Conservation (phyloP, 1,140 invertebrate genomes). For the Catajapyx aquilonaris region DNA sequence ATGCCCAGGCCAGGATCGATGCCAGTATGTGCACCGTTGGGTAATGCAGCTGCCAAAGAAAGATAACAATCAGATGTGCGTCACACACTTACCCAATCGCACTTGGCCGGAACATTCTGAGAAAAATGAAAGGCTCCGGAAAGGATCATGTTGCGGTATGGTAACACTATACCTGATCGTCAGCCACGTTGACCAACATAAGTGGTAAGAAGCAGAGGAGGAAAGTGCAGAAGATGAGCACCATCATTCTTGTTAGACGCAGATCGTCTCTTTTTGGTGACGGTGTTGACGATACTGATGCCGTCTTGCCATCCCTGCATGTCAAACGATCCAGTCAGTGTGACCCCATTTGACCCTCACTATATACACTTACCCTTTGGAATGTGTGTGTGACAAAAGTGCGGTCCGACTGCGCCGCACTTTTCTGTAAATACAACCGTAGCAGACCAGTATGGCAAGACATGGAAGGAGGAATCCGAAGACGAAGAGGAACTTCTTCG, state of each 20-base stretch:
- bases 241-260: constrained; percentile 58
- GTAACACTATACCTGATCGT: constrained; percentile 30
- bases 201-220: constrained; percentile 61
- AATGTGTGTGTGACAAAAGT: constrained; percentile 32
- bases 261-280: constrained; percentile 48
- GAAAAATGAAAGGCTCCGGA: no score
- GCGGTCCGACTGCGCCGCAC: constrained; percentile 47
- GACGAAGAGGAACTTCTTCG: constrained; percentile 66
- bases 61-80: no score
- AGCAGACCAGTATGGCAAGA: constrained; percentile 57
- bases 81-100: no score
- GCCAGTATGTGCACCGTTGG: constrained; percentile 55
- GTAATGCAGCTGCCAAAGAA: no score
- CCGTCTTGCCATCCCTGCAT: constrained; percentile 19
- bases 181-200: constrained; percentile 65
- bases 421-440: constrained; percentile 63
- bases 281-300: no score
- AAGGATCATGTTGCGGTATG: no score
- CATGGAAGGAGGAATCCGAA: constrained; percentile 63
- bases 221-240: constrained; percentile 67
- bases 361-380: neutral
- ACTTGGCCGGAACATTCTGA: no score
- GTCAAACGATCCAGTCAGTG: constrained; percentile 20
- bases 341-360: neutral
- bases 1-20: constrained; percentile 65